Base-by-base conservation (phyloP, 1,140 invertebrate species). In the Megalonaias nervosa region DNA sequence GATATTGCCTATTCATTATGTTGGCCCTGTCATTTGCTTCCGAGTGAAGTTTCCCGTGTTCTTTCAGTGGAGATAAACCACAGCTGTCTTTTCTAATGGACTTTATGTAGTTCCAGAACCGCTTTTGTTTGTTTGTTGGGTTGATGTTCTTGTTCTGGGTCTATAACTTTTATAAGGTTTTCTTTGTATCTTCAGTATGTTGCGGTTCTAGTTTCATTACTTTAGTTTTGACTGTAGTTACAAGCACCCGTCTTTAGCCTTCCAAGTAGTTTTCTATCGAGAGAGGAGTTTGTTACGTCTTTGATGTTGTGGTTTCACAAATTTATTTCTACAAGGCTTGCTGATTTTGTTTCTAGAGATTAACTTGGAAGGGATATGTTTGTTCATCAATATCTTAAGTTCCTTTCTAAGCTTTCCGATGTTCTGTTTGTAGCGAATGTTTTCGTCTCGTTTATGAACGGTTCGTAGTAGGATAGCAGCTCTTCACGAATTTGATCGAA, bases 81-180 rank as follows among this genome's bases (percentile, higher is more conserved):
- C 12, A 68, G 26, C 64, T 75, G 26, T 71, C 62, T 57, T 64
- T 71, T 62, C 60, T 71, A 31, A 69, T 21, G n/a, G 65, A 60
- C 38, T 75, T 71, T 13, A 80, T 75, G 56, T 67, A 80, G 15
- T 23, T 56, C 67, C 68, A 80, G 38, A 80, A 80, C 17, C 68
- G 16, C 64, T 80, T 75, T 16, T 16, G 17, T 55, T 64, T 66
- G 12, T 31, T 31, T 31, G 26, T 31, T 31, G 26, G 1, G 9
- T 14, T 58, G n/a, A 23, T 61, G 64, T 9, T 79, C 55, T 14
- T 59, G 12, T 31, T 58, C 31, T 21, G 26, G 1, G 64, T 74
- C 73, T 23, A 21, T 57, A 6, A 21, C 21, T 26, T 74, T 66
- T 58, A 74, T 74, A 6, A 68, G 23, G 64, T 67, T 58, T 19